Evolutionary conservation across 2,797 vertebrate genomes (phyloP), one percentile per base, ranked within the genome.

Genomic region (Protonibea diacanthus): DNA sequence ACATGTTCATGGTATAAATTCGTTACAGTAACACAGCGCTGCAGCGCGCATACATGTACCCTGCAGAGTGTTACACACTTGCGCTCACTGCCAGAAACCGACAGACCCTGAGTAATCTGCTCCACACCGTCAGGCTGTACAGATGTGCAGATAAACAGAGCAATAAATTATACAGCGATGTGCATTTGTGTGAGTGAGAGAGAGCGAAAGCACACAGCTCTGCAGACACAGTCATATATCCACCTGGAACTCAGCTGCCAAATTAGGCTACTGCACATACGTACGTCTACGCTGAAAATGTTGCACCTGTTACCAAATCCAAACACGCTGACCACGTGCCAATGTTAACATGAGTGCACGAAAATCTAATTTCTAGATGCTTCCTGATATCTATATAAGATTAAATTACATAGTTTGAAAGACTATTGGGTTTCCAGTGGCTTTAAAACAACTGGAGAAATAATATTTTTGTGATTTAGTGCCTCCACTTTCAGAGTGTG

Each of bases 71-170:
- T 29, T n/a, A 65, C 17, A 64, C 44, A 27, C 25, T 40, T 58
- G 52, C 47, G 74, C 25, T 18, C 66, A 25, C 62, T 49, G 69
- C 57, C 53, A 75, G 23, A 68, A 64, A 56, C 20, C 33, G 57
- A 72, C 49, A 65, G 61, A 62, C 20, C 15, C 42, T 57, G 59
- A 69, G 33, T 49, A 52, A 38, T 45, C 44, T 47, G 44, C 47
- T 67, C 49, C 66, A 17, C 29, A 38, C 70, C 53, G 68, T 49
- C 61, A 73, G 74, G 73, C 45, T 23, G 25, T 61, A 76, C 75
- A 85, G 78, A 86, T 89, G 76, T 74, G 71, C 38, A 74, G 70
- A 85, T 66, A 86, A 84, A 87, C 81, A 80, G 71, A 76, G 69
- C 58, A 77, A 71, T 87, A 74, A 48, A 85, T 85, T 67, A 81